These are phyloP conservation scores for Notarius lentiginosus DNA, from an alignment of 2,113 vertebrate genomes.

Conservation along the genomic window DNA sequence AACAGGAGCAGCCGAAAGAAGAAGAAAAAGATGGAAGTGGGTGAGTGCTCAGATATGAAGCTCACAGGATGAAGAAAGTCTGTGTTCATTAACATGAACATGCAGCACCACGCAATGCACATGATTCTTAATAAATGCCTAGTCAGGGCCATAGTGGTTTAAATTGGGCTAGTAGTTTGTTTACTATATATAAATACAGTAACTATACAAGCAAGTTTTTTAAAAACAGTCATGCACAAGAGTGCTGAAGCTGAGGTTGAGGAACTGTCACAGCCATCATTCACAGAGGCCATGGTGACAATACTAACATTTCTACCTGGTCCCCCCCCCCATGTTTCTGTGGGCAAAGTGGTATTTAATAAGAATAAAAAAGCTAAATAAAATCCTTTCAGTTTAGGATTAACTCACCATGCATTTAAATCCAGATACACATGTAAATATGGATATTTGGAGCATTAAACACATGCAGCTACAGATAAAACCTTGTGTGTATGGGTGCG, in stretches of 20 bases:
- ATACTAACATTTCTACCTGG: not conserved
- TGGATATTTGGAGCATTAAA: not conserved
- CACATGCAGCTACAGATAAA: not conserved
- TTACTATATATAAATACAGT: not conserved
- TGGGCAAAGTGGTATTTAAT: not conserved
- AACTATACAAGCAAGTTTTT: not conserved
- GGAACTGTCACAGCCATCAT: not conserved
- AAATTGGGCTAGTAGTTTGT: not conserved
- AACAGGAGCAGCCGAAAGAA: too few relatives aligned
- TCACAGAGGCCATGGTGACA: not conserved
- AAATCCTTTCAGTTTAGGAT: not conserved
- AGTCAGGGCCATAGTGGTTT: not conserved
- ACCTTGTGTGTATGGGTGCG: not conserved
- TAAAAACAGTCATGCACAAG: not conserved
- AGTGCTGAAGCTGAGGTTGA: not conserved
- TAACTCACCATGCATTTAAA: not conserved
- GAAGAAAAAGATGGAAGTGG: not conserved
- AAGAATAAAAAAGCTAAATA: not conserved
- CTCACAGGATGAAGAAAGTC: not conserved
- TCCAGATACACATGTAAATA: not conserved
- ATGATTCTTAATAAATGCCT: not conserved
- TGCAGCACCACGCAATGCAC: not conserved
- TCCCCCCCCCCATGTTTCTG: not conserved
- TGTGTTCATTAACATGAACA: not conserved
- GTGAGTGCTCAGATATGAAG: not conserved